These are phyloP conservation scores for Leucophenga montana DNA, from an alignment of 2,888 invertebrate genomes.

Conservation along the genomic window DNA sequence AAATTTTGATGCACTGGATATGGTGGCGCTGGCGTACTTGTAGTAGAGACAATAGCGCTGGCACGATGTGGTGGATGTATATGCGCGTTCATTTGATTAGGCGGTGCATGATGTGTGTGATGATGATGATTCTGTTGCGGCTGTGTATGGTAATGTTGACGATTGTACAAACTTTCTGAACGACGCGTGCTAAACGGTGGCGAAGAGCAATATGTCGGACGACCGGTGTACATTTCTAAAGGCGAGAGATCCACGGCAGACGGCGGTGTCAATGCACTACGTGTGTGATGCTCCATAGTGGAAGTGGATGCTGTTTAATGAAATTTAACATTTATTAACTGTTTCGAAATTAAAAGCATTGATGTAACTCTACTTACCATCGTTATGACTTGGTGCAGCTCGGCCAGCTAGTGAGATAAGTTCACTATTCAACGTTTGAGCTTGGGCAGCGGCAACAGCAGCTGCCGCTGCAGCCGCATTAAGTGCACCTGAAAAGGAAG, in stretches of 20 bases:
- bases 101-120: slow-evolving; percentile 53
- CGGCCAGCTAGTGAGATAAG: slow-evolving; percentile 44
- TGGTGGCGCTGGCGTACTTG: slow-evolving; percentile 75
- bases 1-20: slow-evolving; percentile 83
- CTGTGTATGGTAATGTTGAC: slow-evolving; percentile 59
- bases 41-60: slow-evolving; percentile 54
- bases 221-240: slow-evolving; percentile 61
- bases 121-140: slow-evolving; percentile 55
- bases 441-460: slow-evolving; percentile 54
- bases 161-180: slow-evolving; percentile 56
- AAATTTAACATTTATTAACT: not conserved
- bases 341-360: not conserved
- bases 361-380: not conserved
- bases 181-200: slow-evolving; percentile 62
- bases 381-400: slow-evolving; percentile 31
- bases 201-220: slow-evolving; percentile 70
- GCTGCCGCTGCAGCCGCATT: slow-evolving; percentile 58
- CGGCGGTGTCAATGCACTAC: slow-evolving; percentile 28
- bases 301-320: slow-evolving; percentile 2
- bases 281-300: slow-evolving; percentile 1
- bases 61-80: slow-evolving; percentile 56
- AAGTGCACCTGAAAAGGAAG: slow-evolving; percentile 55
- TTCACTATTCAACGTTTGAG: slow-evolving; percentile 53
- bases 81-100: slow-evolving; percentile 63
- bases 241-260: slow-evolving; percentile 61